Conservation (phyloP, 2,113 vertebrate species). For the Naja naja region DNA sequence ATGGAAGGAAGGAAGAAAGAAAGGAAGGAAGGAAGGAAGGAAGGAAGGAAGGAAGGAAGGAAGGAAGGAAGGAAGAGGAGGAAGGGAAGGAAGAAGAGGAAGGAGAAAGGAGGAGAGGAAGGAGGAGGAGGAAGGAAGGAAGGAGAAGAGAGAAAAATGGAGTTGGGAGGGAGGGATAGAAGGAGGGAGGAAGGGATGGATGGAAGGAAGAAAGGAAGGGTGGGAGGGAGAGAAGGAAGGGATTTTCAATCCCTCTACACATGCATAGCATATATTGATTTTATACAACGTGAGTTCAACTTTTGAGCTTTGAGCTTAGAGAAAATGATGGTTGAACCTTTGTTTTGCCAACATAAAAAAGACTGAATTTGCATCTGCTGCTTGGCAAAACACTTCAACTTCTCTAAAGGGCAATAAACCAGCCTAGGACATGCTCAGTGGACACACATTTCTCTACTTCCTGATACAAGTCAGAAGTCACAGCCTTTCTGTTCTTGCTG, state of each 20-base stretch:
- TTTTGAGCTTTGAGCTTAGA: background rate
- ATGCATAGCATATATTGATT: too few relatives aligned
- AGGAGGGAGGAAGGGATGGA: too few relatives aligned
- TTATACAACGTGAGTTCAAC: background rate
- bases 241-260: background rate
- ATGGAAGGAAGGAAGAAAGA: too few relatives aligned
- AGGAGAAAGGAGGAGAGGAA: too few relatives aligned
- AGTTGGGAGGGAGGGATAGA: too few relatives aligned
- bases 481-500: background rate
- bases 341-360: background rate
- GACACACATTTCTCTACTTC: background rate
- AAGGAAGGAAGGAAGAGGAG: too few relatives aligned
- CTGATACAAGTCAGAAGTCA: background rate
- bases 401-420: background rate
- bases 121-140: too few relatives aligned
- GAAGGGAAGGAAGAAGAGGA: too few relatives aligned
- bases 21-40: too few relatives aligned
- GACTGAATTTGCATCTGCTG: background rate
- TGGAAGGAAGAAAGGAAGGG: too few relatives aligned
- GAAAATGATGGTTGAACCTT: background rate
- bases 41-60: too few relatives aligned
- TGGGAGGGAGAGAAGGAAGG: background rate
- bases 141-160: too few relatives aligned
- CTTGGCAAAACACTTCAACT: background rate
- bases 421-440: background rate